Conservation (phyloP, 2,797 vertebrate species). For the Tamandua tetradactyla region DNA sequence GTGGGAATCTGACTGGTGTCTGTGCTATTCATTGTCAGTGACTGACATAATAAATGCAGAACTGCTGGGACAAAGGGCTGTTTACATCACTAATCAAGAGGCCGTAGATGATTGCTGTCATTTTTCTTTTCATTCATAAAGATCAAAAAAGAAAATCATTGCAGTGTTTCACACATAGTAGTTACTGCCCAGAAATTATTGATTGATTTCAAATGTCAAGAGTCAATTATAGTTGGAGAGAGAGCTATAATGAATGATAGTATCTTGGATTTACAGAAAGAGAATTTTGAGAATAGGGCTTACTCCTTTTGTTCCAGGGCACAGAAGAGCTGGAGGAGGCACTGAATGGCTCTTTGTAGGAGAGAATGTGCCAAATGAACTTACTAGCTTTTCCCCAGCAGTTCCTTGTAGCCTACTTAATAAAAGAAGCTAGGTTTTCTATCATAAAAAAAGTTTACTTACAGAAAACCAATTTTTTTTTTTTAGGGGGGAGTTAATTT, state of each 20-base stretch:
- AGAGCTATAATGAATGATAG: background rate
- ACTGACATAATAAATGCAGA: background rate
- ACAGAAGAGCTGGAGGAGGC: background rate
- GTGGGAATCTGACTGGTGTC: no score
- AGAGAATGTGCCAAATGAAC: background rate
- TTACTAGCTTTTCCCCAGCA: background rate
- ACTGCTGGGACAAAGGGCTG: background rate
- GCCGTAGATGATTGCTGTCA: background rate
- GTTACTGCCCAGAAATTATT: background rate
- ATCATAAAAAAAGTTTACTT: background rate
- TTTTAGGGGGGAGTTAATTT: background rate
- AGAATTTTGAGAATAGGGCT: background rate
- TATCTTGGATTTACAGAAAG: background rate
- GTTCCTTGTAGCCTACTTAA: constrained; percentile 8
- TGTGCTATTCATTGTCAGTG: background rate
- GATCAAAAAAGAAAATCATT: background rate
- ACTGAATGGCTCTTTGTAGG: background rate
- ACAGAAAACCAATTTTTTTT: background rate
- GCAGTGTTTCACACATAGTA: background rate
- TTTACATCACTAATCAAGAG: background rate
- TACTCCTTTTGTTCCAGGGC: background rate
- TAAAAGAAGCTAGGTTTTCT: background rate
- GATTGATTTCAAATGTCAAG: constrained; percentile 3
- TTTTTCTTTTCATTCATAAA: background rate
- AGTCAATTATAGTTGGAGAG: background rate